Evolutionary conservation across 2,888 invertebrate genomes (phyloP), one percentile per base, ranked within the genome.

Genomic region (Dioctria linearis): DNA sequence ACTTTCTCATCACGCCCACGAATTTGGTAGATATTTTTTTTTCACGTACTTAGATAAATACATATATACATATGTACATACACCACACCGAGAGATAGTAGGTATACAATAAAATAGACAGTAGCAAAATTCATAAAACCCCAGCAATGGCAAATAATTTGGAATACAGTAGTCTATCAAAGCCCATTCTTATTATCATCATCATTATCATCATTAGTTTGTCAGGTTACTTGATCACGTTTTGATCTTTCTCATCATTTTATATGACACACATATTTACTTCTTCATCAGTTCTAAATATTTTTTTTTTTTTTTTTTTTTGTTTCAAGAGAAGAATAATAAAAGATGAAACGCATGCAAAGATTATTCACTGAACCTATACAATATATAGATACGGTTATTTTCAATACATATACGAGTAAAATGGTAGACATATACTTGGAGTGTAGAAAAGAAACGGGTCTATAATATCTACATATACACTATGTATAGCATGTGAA

Each of bases 221-320:
- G 61, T 25, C 4, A 11, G 8, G 61, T 61, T 54, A 11, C 11
- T n/a, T 61, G 61, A 61, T 61, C 61, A 61, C 61, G 61, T 61
- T 61, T 25, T 3, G n/a, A 61, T 61, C 61, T 61, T 61, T 61
- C 61, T 61, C 61, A 61, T 61, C 61, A 61, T 39, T 61, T 61
- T 61, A 61, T 61, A 61, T 61, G 61, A 61, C 61, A 61, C 61
- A 61, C 5, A 25, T 61, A 54, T n/a, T 9, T 25, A 51, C 51
- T 11, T 51, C 51, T 51, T 51, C 51, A 51, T 51, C 2, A 51
- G 51, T 61, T 39, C 37, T 54, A 11, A 8, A 54, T 2, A 54
- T 54, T 8, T 8, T 46, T 2, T 46, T 46, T 6, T 5, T 5
- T 8, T 5, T 46, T 54, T 54, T 54, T 54, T 54, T 11, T 54